Evolutionary conservation across 2,888 invertebrate species (phyloP), one percentile per base, ranked within the genome.

Genomic region (Metallyticus violacea): DNA sequence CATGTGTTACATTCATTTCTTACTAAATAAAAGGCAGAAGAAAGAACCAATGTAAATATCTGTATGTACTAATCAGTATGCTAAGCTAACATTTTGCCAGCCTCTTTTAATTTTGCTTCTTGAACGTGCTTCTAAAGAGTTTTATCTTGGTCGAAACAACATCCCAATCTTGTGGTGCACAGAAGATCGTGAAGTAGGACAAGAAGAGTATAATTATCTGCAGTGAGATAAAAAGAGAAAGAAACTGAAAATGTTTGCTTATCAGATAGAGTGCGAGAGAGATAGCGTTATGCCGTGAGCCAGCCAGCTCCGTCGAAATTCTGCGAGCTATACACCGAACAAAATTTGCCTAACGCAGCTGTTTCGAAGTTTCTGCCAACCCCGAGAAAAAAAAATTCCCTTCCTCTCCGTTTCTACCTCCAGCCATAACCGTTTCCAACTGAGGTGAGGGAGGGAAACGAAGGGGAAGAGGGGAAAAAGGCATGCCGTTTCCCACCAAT

Each of bases 261-360:
- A 62, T 62, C 40, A 62, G 40, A 62, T 9, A 15, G 40, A 62
- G 40, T 6, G 15, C 1, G 15, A 15, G 40, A 62, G 40, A 62
- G 40, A 62, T 62, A 62, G 40, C 40, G 40, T 62, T 9, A n/a
- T n/a, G n/a, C n/a, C n/a, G n/a, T n/a, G n/a, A n/a, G n/a, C n/a
- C n/a, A 62, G 40, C 40, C 15, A 62, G 40, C 15, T 62, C 40
- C 22, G 40, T 7, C 40, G 5, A 15, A 40, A 3, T 5, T 9
- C 40, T 40, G 40, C 40, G 40, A 62, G 40, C 40, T 62, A 62
- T 15, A 62, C 40, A 62, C 40, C 15, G 40, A 62, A 22, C 40
- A 77, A 83, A 83, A 83, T 83, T 83, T 83, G 83, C 83, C 83
- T 83, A 83, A 77, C 83, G 77, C 83, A 83, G 83, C 83, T 83